Base-by-base conservation (phyloP, 37 sponge, comb jelly and placozoan species). In the Amphimedon queenslandica region DNA sequence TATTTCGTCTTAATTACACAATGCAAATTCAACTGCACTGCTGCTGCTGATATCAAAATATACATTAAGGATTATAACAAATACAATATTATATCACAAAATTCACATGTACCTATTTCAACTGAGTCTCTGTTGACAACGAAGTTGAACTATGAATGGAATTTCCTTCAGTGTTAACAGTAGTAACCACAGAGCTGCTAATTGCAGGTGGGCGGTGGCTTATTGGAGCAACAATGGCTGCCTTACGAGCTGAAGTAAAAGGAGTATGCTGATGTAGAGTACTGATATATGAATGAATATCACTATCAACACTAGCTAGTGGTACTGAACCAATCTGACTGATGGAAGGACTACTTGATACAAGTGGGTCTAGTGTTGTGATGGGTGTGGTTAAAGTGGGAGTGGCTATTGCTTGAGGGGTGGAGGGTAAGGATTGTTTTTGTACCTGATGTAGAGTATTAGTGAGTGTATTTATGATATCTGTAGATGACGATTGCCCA, bases 161-260 rank as follows among this genome's bases (percentile, higher is more conserved):
- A n/a, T n/a, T n/a, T n/a, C n/a, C n/a, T n/a, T n/a, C n/a, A n/a
- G n/a, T n/a, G n/a, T n/a, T n/a, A n/a, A n/a, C n/a, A n/a, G n/a
- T n/a, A n/a, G n/a, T n/a, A n/a, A n/a, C n/a, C n/a, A n/a, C n/a
- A n/a, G n/a, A n/a, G n/a, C n/a, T n/a, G n/a, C n/a, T n/a, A n/a
- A n/a, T n/a, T 47, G 13, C 53, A 47, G 53, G 53, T 47, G 53
- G 53, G 53, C 53, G 53, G 53, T 47, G 53, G 13, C 53, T 47
- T 47, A 47, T 47, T 47, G 53, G 53, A 18, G 53, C 13, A 18
- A 47, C 53, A 18, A 47, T 47, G 13, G 53, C 53, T 47, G 53
- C 53, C 53, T 47, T 47, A 8, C 53, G 53, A 47, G 53, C 8
- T 47, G 53, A 18, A 18, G 8, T 8, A n/a, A n/a, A n/a, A n/a